Percentiles rank a stretch among this genome's conserved stretches.
These are phyloP conservation scores for Prietella phreatophila DNA, from an alignment of 2,113 vertebrate genomes.

Conservation along the genomic window DNA sequence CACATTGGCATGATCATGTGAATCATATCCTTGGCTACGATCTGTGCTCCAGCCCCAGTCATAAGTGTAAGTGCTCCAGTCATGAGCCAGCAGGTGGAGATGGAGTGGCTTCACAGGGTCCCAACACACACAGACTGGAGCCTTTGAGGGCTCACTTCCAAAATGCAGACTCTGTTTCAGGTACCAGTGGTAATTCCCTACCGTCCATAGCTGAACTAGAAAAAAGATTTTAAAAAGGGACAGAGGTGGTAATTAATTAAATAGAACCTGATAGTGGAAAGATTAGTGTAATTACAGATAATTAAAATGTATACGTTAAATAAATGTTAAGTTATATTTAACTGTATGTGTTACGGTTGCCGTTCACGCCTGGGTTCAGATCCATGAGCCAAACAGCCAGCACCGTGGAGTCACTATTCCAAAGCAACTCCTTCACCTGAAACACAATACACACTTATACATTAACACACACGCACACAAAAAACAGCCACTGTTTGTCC, in stretches of 20 bases:
- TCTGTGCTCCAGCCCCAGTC: conserved; percentile 91
- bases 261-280: not conserved
- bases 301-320: not conserved
- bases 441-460: conserved; percentile 6
- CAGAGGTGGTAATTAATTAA: not conserved
- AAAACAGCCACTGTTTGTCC: not conserved
- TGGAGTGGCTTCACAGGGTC: conserved; percentile 76
- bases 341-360: conserved; percentile 73
- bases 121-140: conserved; percentile 82
- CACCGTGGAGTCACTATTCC: conserved; percentile 91
- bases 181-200: conserved; percentile 97
- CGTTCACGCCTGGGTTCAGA: conserved; percentile 61
- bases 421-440: conserved; percentile 89
- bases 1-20: conserved; percentile 77
- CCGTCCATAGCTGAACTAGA: conserved; percentile 91
- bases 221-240: not conserved
- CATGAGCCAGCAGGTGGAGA: conserved; percentile 78
- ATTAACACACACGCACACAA: not conserved
- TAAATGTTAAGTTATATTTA: conserved; percentile 51
- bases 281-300: not conserved
- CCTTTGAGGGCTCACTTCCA: conserved; percentile 64
- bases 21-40: conserved; percentile 69
- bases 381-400: conserved; percentile 91
- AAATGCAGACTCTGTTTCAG: conserved; percentile 92
- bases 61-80: conserved; percentile 81